These are phyloP conservation scores for Proisotoma minuta DNA, from an alignment of 2,888 invertebrate genomes.

Conservation along the genomic window DNA sequence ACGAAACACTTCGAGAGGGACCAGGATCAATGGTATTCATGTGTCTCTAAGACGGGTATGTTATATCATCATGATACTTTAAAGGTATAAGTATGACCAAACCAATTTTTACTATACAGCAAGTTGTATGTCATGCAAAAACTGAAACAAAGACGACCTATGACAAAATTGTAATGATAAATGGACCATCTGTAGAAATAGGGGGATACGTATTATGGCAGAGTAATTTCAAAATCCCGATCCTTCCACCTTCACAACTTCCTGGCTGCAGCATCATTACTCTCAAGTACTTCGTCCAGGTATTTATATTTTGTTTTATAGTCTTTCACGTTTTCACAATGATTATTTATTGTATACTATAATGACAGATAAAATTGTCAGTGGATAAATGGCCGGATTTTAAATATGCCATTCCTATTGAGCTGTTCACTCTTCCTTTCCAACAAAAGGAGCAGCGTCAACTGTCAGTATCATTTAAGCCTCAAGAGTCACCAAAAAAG, in stretches of 20 bases:
- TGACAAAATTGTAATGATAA: slow-evolving; percentile 24
- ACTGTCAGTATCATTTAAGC: background rate
- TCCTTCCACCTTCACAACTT: slow-evolving; percentile 20
- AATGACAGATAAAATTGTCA: slow-evolving; percentile 24
- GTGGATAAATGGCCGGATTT: slow-evolving; percentile 29
- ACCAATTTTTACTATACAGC: slow-evolving; percentile 7
- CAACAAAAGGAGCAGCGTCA: background rate
- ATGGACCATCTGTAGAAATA: slow-evolving; percentile 32
- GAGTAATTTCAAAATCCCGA: slow-evolving; percentile 31
- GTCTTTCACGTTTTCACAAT: background rate
- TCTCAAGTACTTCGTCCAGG: slow-evolving; percentile 31
- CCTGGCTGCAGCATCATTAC: slow-evolving; percentile 24
- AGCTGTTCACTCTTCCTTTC: slow-evolving; percentile 16
- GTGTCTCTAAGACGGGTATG: slow-evolving; percentile 25
- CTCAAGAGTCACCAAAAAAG: background rate
- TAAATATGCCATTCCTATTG: slow-evolving; percentile 26
- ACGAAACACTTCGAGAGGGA: slow-evolving; percentile 47
- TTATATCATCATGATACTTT: background rate
- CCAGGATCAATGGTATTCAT: slow-evolving; percentile 26
- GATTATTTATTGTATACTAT: background rate
- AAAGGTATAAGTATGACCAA: background rate
- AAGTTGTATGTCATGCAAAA: slow-evolving; percentile 21
- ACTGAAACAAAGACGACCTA: slow-evolving; percentile 25
- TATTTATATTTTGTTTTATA: background rate
- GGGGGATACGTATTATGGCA: slow-evolving; percentile 29